These are phyloP conservation scores for Scrobipalpa atriplicella DNA, from an alignment of 2,888 invertebrate genomes.

Conservation along the genomic window DNA sequence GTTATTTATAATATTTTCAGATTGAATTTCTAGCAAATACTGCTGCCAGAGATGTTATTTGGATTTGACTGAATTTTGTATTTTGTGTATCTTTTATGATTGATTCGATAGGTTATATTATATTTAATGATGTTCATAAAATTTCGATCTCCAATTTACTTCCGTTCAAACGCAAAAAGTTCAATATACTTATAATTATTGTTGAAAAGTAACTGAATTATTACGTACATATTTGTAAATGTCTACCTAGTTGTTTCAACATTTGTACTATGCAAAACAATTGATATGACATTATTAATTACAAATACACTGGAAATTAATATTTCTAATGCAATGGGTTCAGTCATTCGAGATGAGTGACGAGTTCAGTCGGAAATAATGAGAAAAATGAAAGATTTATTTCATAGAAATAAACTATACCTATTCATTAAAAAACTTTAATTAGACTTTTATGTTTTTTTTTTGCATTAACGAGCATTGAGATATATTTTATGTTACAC, in stretches of 20 bases:
- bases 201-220: background rate
- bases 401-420: too few relatives aligned
- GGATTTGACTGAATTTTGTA: too few relatives aligned
- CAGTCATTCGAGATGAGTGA: conserved; percentile 43
- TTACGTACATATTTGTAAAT: background rate
- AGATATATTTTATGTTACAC: too few relatives aligned
- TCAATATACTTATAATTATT: background rate
- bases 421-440: too few relatives aligned
- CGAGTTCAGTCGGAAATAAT: conserved; percentile 45
- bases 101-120: too few relatives aligned
- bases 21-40: too few relatives aligned
- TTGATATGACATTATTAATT: conserved; percentile 48
- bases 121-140: background rate
- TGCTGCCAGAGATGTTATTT: too few relatives aligned
- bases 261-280: conserved; percentile 61
- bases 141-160: background rate
- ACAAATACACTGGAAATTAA: conserved; percentile 25
- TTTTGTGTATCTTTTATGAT: too few relatives aligned
- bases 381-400: background rate
- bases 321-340: conserved; percentile 41
- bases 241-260: conserved; percentile 19
- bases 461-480: too few relatives aligned
- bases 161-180: background rate
- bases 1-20: too few relatives aligned
- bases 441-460: too few relatives aligned